phyloP scores from a whole-genome alignment of 2,888 invertebrate genomes.

The Gisinianus flammeolus region DNA sequence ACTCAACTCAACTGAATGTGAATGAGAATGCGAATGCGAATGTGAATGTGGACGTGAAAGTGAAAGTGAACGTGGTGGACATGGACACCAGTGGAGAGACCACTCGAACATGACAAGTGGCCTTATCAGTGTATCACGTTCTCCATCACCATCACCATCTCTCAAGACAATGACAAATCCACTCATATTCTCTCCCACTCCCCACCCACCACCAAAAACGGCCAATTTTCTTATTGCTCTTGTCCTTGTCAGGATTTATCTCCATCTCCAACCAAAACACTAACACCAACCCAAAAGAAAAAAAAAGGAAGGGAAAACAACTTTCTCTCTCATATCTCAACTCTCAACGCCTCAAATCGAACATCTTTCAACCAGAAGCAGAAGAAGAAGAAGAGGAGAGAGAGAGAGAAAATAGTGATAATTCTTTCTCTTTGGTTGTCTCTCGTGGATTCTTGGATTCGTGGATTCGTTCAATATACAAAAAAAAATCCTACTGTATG shows the following conservation, averaged over 20 bases:
- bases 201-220: neutral
- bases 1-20: neutral
- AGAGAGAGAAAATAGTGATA: neutral
- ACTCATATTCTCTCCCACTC: neutral
- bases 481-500: no score
- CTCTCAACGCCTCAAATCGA: no score
- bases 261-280: neutral
- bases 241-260: neutral
- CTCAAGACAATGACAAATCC: neutral
- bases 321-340: neutral
- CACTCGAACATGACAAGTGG: slow-evolving; percentile 15
- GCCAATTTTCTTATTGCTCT: neutral
- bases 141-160: neutral
- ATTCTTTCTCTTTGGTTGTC: neutral
- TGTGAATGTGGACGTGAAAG: neutral
- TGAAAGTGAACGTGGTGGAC: neutral
- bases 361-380: neutral
- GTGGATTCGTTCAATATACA: no score
- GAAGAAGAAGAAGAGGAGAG: neutral
- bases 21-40: neutral
- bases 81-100: neutral
- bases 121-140: slow-evolving; percentile 5
- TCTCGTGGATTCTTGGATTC: no score
- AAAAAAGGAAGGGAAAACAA: no score
- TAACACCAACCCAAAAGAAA: neutral